phyloP scores from a whole-genome alignment of 2,113 vertebrate genomes.

The Ammodytes marinus region DNA sequence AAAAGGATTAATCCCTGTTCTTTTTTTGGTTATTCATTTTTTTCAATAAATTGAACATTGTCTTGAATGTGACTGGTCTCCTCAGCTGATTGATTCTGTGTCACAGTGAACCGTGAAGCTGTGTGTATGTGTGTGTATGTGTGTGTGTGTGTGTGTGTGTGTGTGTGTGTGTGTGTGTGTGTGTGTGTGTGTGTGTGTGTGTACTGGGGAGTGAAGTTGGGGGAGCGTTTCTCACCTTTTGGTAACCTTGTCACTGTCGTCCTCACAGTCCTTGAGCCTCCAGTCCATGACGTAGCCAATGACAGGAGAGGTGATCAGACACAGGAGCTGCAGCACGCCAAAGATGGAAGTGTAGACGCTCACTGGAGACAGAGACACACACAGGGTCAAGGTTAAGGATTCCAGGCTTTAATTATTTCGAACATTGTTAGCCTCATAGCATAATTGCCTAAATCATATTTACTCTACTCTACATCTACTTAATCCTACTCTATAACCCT shows the following conservation, averaged over 20 bases:
- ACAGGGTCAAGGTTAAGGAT: background rate
- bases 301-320: slow-evolving; percentile 94
- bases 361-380: slow-evolving; percentile 81
- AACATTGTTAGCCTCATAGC: no score
- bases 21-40: slow-evolving; percentile 32
- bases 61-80: slow-evolving; percentile 57
- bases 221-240: slow-evolving; percentile 81
- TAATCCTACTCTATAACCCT: no score
- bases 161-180: no score
- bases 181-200: background rate
- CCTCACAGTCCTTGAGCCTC: slow-evolving; percentile 94
- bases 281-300: slow-evolving; percentile 99
- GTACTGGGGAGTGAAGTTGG: no score
- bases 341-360: slow-evolving; percentile 97
- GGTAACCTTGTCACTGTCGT: slow-evolving; percentile 84
- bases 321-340: slow-evolving; percentile 94
- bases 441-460: no score
- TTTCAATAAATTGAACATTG: slow-evolving; percentile 75
- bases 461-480: no score
- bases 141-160: no score
- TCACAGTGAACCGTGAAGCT: background rate
- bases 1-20: background rate
- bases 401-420: no score
- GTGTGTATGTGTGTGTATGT: no score
- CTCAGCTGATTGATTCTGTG: slow-evolving; percentile 13